Percentiles rank a stretch among this genome's conserved stretches.
Evolutionary conservation across 30 jellyfish, hydroid and myxozoan species (phyloP).

Genomic region (Clytia hemisphaerica): DNA sequence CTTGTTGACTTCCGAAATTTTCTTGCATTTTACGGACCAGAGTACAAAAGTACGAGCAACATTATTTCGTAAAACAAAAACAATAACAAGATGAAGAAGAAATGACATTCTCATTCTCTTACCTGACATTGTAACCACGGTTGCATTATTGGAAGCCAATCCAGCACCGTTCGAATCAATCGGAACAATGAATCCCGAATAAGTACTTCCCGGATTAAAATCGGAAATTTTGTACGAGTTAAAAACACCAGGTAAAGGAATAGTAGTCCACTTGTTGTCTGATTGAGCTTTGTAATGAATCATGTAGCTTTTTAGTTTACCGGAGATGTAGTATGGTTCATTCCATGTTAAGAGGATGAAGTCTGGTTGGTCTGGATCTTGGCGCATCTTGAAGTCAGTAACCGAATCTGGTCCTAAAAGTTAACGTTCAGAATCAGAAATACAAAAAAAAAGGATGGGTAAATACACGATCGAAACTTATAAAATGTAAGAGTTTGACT

Average conservation of each 20-base stretch:
- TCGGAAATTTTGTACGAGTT: slow-evolving; percentile 28
- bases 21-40: too few relatives aligned
- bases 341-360: slow-evolving; percentile 62
- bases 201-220: slow-evolving; percentile 16
- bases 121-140: slow-evolving; percentile 50
- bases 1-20: too few relatives aligned
- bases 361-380: slow-evolving; percentile 52
- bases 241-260: slow-evolving; percentile 38
- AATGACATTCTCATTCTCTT: not conserved
- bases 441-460: too few relatives aligned
- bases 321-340: slow-evolving; percentile 36
- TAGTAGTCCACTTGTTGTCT: slow-evolving; percentile 14
- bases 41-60: not conserved
- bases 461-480: too few relatives aligned
- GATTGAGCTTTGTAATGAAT: slow-evolving; percentile 28
- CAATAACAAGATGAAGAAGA: not conserved
- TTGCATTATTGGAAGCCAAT: not conserved
- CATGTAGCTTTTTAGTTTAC: slow-evolving; percentile 43
- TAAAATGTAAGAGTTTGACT: too few relatives aligned
- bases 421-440: too few relatives aligned
- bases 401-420: slow-evolving; percentile 85
- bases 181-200: slow-evolving; percentile 49
- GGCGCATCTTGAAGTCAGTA: slow-evolving; percentile 22
- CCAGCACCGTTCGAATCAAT: slow-evolving; percentile 60
- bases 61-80: not conserved